These are phyloP conservation scores for Montipora cactus DNA, from an alignment of 64 coral and sea anemone species.

Conservation along the genomic window DNA sequence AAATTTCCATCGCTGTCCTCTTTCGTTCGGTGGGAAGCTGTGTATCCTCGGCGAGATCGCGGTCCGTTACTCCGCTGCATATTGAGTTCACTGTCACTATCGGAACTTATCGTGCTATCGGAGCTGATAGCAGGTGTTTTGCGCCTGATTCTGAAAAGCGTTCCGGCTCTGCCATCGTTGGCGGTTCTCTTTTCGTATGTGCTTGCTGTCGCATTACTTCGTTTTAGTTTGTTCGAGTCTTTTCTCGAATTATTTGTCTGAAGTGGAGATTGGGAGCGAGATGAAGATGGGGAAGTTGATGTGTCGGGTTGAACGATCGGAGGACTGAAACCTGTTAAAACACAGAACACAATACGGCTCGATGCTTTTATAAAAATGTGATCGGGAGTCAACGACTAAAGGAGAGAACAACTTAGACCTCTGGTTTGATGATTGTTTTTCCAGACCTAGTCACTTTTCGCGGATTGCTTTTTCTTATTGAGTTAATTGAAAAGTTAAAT, in stretches of 20 bases:
- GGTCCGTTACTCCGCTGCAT: slow-evolving; percentile 11
- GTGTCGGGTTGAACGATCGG: background rate
- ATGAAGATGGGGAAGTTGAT: slow-evolving; percentile 45
- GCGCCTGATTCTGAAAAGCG: slow-evolving; percentile 9
- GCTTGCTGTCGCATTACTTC: background rate
- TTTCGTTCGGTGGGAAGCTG: background rate
- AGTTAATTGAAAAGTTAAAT: too few species aligned
- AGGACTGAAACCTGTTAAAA: background rate
- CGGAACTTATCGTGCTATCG: slow-evolving; percentile 64
- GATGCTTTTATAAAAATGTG: too few species aligned
- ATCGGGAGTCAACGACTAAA: too few species aligned
- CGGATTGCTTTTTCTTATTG: too few species aligned
- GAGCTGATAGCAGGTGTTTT: slow-evolving; percentile 36
- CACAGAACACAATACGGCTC: background rate
- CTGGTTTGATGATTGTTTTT: too few species aligned
- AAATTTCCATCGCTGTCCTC: background rate
- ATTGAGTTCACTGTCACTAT: slow-evolving; percentile 56
- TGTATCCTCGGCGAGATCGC: background rate
- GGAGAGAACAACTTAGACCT: too few species aligned
- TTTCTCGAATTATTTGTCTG: slow-evolving; percentile 13
- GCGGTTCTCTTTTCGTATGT: background rate
- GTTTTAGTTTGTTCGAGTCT: background rate
- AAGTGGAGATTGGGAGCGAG: slow-evolving; percentile 69
- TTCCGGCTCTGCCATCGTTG: background rate
- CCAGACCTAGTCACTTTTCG: too few species aligned